Base-by-base conservation (phyloP, 2,888 invertebrate species). In the Hypolimnas misippus region DNA sequence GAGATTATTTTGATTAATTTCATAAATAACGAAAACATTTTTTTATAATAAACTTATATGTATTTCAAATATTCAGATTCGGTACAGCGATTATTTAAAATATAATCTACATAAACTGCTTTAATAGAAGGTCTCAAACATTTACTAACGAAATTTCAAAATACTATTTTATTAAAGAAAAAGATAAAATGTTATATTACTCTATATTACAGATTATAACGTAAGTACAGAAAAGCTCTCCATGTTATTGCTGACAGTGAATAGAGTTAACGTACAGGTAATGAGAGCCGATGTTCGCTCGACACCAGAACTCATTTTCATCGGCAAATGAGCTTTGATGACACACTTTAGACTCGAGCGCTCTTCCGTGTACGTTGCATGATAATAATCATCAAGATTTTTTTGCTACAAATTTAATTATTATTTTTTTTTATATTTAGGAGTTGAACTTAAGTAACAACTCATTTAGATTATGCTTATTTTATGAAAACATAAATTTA, bases 271-370 rank as follows among this genome's bases (percentile, higher is more conserved):
- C 14, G 29, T 50, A 38, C 17, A 17, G 42, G 55, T 64, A 56
- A 61, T 51, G 66, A 59, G 52, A 61, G 52, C 42, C 55, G 57
- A 57, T 58, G 51, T 49, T 57, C 57, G 40, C 51, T 35, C 54
- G 35, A 57, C 62, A 55, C 50, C 60, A 61, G 54, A 53, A 56
- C 61, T 65, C 50, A 65, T 66, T 66, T 63, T 56, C 65, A 62
- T 52, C 52, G 62, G 21, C 38, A 67, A 67, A 63, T 63, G 67
- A 69, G 60, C 29, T 49, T 63, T 63, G 55, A 55, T 65, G 67
- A 63, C 63, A 65, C 62, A 53, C 56, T 49, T 56, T 38, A 58
- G 14, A 33, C 21, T 54, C 38, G 12, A 55, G 60, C 14, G n/a
- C 40, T 12, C 33, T 55, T 29, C 8, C 38, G 25, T 50, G 54